phyloP scores from a whole-genome alignment of 1,140 invertebrate species.

The Callitettix versicolor region DNA sequence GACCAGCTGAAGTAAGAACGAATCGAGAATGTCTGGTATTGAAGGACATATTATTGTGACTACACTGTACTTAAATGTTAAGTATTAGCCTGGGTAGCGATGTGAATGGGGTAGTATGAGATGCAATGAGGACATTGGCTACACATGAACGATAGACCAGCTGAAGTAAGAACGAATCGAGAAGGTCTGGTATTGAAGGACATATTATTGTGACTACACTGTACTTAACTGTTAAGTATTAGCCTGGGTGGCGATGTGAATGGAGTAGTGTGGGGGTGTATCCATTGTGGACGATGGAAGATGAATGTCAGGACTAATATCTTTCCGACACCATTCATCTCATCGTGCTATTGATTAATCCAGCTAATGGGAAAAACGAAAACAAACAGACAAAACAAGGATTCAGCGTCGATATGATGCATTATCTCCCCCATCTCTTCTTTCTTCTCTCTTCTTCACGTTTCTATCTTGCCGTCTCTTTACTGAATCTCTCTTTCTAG shows the following conservation, averaged over 20 bases:
- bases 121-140: too few relatives aligned
- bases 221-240: neutral
- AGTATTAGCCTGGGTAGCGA: too few relatives aligned
- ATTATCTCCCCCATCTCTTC: constrained; percentile 3
- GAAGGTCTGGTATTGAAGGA: too few relatives aligned
- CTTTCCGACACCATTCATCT: neutral
- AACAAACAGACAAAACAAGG: neutral
- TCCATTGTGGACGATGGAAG: too few relatives aligned
- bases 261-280: neutral
- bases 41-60: neutral
- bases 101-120: too few relatives aligned
- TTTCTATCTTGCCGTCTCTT: too few relatives aligned
- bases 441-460: neutral
- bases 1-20: too few relatives aligned
- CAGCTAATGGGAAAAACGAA: constrained; percentile 9
- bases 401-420: constrained; percentile 5
- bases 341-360: constrained; percentile 14
- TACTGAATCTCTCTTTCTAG: neutral
- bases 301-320: neutral
- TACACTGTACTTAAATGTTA: neutral
- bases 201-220: neutral
- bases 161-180: too few relatives aligned
- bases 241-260: neutral
- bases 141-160: too few relatives aligned
- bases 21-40: too few relatives aligned